A percentile compares a stretch with the other conserved stretches of the same genome.
These are phyloP conservation scores for Camelus bactrianus DNA, from an alignment of 2,113 vertebrate species.

Conservation along the genomic window DNA sequence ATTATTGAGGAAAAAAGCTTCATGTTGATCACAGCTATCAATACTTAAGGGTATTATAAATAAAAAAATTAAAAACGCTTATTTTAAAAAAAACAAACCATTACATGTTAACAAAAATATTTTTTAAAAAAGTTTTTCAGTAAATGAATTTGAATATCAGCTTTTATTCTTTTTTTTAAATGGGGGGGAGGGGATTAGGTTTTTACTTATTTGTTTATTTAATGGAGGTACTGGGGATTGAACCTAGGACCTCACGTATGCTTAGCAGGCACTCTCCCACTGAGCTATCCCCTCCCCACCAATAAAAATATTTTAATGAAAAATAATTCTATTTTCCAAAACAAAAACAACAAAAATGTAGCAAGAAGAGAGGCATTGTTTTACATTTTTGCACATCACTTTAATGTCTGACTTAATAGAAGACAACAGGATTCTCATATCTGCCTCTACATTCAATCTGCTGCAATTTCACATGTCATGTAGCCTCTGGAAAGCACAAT, in stretches of 20 bases:
- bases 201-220: no score
- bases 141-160: no score
- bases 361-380: neutral
- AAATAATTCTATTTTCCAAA: slow-evolving; percentile 35
- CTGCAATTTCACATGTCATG: neutral
- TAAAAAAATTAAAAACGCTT: neutral
- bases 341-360: neutral
- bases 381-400: neutral
- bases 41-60: neutral
- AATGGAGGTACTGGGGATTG: no score
- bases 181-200: no score
- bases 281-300: no score
- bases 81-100: neutral
- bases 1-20: neutral
- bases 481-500: neutral
- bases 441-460: neutral
- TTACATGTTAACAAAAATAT: neutral
- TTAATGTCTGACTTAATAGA: neutral
- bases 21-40: neutral
- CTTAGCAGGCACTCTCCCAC: no score
- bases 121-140: neutral
- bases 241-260: no score
- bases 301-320: slow-evolving; percentile 17
- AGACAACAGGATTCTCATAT: neutral
- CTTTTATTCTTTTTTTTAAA: no score